Conservation (phyloP, 2,888 invertebrate species). For the Oscheius onirici region DNA sequence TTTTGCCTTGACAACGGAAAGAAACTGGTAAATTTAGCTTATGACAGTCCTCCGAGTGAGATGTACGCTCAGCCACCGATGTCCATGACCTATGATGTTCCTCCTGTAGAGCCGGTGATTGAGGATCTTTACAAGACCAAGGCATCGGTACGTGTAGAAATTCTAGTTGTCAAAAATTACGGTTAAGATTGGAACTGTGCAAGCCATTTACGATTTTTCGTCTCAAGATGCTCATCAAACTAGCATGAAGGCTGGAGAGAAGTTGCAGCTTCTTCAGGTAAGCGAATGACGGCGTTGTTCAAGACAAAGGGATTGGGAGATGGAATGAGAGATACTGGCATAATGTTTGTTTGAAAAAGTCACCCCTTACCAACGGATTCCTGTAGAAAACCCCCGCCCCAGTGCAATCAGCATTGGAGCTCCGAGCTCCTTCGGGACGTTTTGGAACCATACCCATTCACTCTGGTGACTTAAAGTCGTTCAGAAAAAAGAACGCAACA, state of each 20-base stretch:
- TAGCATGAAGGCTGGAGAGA: conserved; percentile 51
- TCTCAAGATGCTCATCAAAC: conserved; percentile 61
- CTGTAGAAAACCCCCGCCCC: too few relatives aligned
- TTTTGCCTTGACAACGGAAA: too few relatives aligned
- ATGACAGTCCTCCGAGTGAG: conserved; percentile 40
- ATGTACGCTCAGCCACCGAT: conserved; percentile 19
- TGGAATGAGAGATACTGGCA: too few relatives aligned
- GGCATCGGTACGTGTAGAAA: neutral
- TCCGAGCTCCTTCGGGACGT: too few relatives aligned
- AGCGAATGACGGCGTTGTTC: neutral
- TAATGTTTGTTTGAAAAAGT: too few relatives aligned
- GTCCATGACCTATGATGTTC: conserved; percentile 18
- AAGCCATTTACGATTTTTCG: conserved; percentile 55
- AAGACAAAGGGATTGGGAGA: too few relatives aligned
- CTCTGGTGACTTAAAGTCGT: too few relatives aligned
- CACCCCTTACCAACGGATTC: too few relatives aligned
- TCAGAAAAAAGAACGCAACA: too few relatives aligned
- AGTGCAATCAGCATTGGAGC: too few relatives aligned
- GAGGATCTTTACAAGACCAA: conserved; percentile 16
- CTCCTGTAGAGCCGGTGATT: conserved; percentile 5
- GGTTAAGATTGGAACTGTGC: conserved; percentile 48
- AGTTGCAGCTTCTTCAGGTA: conserved; percentile 30
- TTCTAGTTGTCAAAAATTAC: neutral
- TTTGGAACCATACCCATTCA: too few relatives aligned
- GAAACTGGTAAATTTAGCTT: conserved; percentile 8